Evolutionary conservation across 2,113 vertebrate genomes (phyloP), one percentile per base, ranked within the genome.

Genomic region (Xenotilapia longispinis): DNA sequence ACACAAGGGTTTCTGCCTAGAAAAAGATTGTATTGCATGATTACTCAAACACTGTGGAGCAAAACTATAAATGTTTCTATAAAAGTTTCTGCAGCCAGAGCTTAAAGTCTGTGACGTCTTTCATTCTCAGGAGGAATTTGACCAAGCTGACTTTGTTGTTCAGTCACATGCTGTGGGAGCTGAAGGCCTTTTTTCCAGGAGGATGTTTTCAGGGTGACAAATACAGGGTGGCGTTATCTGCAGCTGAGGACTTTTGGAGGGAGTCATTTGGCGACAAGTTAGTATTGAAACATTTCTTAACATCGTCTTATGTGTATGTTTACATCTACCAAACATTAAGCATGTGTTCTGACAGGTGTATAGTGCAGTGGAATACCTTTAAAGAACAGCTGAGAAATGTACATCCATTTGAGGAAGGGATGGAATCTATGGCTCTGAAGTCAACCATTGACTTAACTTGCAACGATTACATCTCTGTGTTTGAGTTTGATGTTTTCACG

Each of bases 401-500:
- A 13, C 97, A 98, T 82, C 79, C 87, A 0, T 93, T 98, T 68
- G 97, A 97, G 17, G 93, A 97, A 1, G 97, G 97, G 13, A 94
- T 97, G 89, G 96, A 96, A 21, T 94, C 96, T 21, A 95, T 97
- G 89, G 98, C 97, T 21, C 90, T 98, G 51, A 97, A 96, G 60
- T 97, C 97, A 53, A 98, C 98, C 2, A 87, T 98, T 2, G 97
- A 98, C 89, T 96, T 98, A 86, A 98, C 97, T 53, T 97, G 97
- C 86, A 98, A 96, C 0, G 96, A 97, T 63, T 92, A 98, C 31
- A 93, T 98, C 87, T 98, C 98, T 26, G 47, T 98, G 93, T 98
- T 98, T n/a, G 97, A 98, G 94, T 98, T 98, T 88, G 97, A 98
- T 90, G 95, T 98, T 91, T 98, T 98, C 91, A 98, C 97, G 2